Evolutionary conservation across 2,888 invertebrate genomes (phyloP), one percentile per base, ranked within the genome.

Genomic region (Phasia obesa): DNA sequence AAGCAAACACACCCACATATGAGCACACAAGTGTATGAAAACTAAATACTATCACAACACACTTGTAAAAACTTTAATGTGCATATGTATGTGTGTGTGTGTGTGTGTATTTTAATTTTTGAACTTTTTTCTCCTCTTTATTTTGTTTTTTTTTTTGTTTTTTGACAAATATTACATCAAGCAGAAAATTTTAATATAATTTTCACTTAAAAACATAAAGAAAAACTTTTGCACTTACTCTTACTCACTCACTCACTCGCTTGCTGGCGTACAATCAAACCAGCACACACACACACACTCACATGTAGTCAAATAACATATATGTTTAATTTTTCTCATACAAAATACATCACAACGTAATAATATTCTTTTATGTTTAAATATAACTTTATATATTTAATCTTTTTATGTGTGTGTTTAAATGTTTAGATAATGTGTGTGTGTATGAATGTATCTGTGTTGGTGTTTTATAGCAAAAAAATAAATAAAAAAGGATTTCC

Each of bases 101-200:
- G 84, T 86, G 17, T 60, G 17, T 35, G 83, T 84, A 84, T 86
- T 86, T 51, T 42, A 53, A 60, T 76, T 13, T 59, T 87, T 84
- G 86, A 47, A 86, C 31, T 85, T 85, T 35, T 35, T 35, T 35
- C 35, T 35, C 35, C 35, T 11, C n/a, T n/a, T n/a, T n/a, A n/a
- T n/a, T n/a, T n/a, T n/a, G 85, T 86, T 70, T 59, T 17, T 38
- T n/a, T 38, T 38, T 65, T 57, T 38, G 65, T 51, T 65, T 73
- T 84, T 78, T 73, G 67, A 89, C 89, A 89, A 88, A 89, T 87
- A 89, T 89, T 90, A 89, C 88, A 88, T 90, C 88, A 89, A 88
- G 89, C 87, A 87, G 86, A 89, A 88, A 89, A 89, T 89, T 89
- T 89, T 90, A 89, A 90, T 90, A 88, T 89, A 90, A 89, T 90